Conservation (phyloP, 2,888 invertebrate genomes). For the Calameuta pallipes region DNA sequence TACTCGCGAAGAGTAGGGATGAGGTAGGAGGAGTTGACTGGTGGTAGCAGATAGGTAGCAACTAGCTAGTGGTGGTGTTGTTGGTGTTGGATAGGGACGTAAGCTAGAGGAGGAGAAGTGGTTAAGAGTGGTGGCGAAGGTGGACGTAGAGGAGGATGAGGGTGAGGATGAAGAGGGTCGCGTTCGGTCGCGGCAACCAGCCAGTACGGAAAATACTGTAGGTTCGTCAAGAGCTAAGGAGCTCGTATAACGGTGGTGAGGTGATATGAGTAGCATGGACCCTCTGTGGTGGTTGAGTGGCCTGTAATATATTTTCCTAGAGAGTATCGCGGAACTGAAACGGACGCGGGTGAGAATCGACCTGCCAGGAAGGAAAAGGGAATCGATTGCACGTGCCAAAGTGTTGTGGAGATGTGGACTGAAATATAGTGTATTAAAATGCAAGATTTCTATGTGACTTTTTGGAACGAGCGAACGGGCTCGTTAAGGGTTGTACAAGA, state of each 20-base stretch:
- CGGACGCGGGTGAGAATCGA: neutral
- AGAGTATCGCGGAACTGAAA: neutral
- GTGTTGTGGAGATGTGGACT: neutral
- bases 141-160: constrained; percentile 1
- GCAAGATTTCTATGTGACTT: neutral
- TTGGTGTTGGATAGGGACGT: neutral
- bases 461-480: neutral
- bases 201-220: constrained; percentile 3
- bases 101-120: neutral
- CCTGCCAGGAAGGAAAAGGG: neutral
- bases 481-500: neutral
- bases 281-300: neutral
- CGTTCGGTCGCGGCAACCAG: neutral
- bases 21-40: neutral
- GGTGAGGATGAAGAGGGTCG: constrained; percentile 2
- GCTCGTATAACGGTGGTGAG: neutral
- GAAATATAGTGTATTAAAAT: neutral
- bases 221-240: neutral
- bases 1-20: neutral
- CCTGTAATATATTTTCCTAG: neutral
- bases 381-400: neutral
- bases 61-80: neutral
- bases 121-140: neutral
- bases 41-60: neutral
- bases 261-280: neutral